A percentile compares a stretch with the other conserved stretches of the same genome.
Conservation (phyloP, 2,797 vertebrate species). For the Neosalanx taihuensis region DNA sequence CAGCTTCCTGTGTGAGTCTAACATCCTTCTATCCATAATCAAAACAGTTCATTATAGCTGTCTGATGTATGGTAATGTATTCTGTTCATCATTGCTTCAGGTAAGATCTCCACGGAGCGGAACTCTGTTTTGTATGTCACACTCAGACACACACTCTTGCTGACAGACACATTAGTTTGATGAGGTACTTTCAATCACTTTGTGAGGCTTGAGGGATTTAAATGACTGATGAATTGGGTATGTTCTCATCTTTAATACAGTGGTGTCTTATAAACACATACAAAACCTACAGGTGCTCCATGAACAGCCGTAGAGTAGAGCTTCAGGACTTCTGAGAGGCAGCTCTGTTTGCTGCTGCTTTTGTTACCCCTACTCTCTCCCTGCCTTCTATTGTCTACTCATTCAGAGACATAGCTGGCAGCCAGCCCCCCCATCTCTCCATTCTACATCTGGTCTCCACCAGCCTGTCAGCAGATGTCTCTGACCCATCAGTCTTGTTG, state of each 20-base stretch:
- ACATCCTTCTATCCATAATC: background rate
- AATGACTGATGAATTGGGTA: conserved; percentile 39
- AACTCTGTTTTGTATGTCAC: conserved; percentile 17
- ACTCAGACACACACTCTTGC: background rate
- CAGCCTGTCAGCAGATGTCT: conserved; percentile 63
- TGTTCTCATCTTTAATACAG: conserved; percentile 30
- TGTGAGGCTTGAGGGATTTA: conserved; percentile 21
- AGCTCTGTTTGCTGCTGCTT: background rate
- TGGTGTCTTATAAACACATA: conserved; percentile 30
- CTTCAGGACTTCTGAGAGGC: background rate
- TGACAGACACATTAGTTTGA: too few species aligned
- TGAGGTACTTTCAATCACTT: too few species aligned
- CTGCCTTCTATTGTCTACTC: background rate
- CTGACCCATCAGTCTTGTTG: conserved; percentile 63
- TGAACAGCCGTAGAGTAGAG: conserved; percentile 25
- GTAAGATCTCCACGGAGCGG: conserved; percentile 33
- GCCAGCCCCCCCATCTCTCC: conserved; percentile 41
- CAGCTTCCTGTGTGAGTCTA: too few species aligned
- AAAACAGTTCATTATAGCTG: conserved; percentile 2
- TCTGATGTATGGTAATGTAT: conserved; percentile 43
- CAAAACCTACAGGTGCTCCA: conserved; percentile 30
- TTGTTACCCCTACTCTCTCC: conserved; percentile 28
- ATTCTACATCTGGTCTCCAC: conserved; percentile 44
- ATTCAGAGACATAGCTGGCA: conserved; percentile 55
- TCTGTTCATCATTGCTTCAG: conserved; percentile 42